Conservation (phyloP, 2,888 invertebrate species). For the Xiphydria camelus region DNA sequence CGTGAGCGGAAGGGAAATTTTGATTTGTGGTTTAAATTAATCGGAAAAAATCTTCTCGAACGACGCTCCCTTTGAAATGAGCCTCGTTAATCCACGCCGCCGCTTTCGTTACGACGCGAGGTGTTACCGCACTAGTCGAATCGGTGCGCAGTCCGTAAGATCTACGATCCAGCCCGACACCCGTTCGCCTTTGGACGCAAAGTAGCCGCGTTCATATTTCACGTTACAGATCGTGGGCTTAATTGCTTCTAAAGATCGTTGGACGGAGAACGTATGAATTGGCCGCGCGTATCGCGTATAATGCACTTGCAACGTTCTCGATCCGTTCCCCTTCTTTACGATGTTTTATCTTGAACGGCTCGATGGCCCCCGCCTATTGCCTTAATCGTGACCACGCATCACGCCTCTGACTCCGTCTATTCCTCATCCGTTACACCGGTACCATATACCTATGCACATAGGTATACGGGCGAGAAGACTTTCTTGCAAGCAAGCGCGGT, state of each 20-base stretch:
- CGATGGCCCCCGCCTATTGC: slow-evolving; percentile 9
- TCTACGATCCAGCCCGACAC: no score
- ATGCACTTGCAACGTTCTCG: neutral
- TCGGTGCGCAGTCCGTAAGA: no score
- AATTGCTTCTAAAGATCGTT: neutral
- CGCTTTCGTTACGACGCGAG: no score
- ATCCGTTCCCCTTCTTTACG: neutral
- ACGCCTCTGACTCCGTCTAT: slow-evolving; percentile 9
- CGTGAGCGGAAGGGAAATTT: no score
- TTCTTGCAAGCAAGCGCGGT: no score
- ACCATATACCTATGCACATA: no score
- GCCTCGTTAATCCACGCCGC: no score
- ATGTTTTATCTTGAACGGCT: slow-evolving; percentile 9
- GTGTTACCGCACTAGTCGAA: no score
- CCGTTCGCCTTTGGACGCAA: neutral
- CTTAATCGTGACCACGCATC: slow-evolving; percentile 11
- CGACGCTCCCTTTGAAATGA: no score
- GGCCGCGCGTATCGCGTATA: neutral
- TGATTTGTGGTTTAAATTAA: no score
- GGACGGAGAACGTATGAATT: neutral
- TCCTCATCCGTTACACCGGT: slow-evolving; percentile 6
- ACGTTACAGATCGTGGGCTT: neutral
- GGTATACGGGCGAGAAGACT: no score
- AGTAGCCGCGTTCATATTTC: neutral
- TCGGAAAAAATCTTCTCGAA: no score